These are phyloP conservation scores for Stichopus chloronotus DNA, from an alignment of 35 echinoderm and acorn worm genomes.

Conservation along the genomic window DNA sequence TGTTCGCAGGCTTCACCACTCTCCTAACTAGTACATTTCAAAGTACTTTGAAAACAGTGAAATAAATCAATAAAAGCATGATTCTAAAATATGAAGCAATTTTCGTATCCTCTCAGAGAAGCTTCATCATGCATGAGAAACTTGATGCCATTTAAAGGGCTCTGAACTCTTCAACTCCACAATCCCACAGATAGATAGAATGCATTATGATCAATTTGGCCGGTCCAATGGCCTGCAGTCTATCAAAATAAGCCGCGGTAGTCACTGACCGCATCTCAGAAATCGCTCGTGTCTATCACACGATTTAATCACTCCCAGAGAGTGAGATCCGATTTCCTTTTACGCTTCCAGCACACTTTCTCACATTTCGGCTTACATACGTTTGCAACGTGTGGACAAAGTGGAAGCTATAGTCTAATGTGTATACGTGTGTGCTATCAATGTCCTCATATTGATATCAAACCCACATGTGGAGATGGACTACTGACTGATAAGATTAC, in stretches of 20 bases:
- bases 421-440: not conserved
- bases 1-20: too few relatives aligned
- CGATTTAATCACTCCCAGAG: not conserved
- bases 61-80: too few relatives aligned
- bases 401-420: too few relatives aligned
- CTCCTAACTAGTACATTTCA: too few relatives aligned
- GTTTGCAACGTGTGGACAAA: not conserved
- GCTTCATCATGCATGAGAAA: not conserved
- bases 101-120: not conserved
- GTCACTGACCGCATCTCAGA: not conserved
- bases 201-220: not conserved
- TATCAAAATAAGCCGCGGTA: not conserved
- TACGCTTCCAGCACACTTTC: not conserved
- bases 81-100: too few relatives aligned
- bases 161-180: not conserved
- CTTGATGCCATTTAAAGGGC: not conserved
- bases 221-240: not conserved
- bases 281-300: not conserved
- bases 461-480: not conserved
- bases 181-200: not conserved
- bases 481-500: not conserved
- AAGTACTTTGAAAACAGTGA: too few relatives aligned
- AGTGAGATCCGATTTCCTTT: not conserved
- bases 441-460: not conserved
- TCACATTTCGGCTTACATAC: conserved; percentile 1